These are phyloP conservation scores for Mormyrops boulengeri DNA, from an alignment of 2,797 vertebrate genomes.

Conservation along the genomic window DNA sequence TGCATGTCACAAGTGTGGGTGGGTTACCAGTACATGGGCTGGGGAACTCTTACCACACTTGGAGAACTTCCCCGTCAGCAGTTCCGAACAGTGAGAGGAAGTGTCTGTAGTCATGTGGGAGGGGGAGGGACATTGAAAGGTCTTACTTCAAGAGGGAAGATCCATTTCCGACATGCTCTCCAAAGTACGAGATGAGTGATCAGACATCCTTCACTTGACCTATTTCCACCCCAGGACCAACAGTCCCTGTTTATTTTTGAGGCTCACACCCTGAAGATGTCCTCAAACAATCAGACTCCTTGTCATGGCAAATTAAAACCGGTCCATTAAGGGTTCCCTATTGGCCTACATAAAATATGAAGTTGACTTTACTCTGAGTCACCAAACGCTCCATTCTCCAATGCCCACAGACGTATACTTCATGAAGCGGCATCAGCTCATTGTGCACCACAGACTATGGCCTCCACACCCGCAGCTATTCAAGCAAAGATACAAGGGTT, in stretches of 20 bases:
- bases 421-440: not conserved
- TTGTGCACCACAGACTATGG: not conserved
- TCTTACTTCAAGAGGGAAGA: not conserved
- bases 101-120: slow-evolving; percentile 63
- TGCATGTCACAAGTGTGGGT: not conserved
- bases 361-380: not conserved
- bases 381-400: not conserved
- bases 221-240: not conserved
- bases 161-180: not conserved
- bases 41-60: slow-evolving; percentile 73
- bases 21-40: not conserved
- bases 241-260: not conserved
- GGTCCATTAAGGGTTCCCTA: not conserved
- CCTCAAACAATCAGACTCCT: not conserved
- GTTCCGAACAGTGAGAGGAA: slow-evolving; percentile 70
- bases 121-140: slow-evolving; percentile 32
- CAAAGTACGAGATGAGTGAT: not conserved
- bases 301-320: not conserved
- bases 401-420: not conserved
- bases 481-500: not conserved
- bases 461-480: not conserved
- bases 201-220: not conserved
- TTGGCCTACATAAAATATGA: not conserved
- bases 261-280: not conserved
- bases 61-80: slow-evolving; percentile 72